Percentiles rank a stretch among this genome's conserved stretches.
Evolutionary conservation across 2,113 vertebrate species (phyloP).

Genomic region (Todiramphus saurophagus): DNA sequence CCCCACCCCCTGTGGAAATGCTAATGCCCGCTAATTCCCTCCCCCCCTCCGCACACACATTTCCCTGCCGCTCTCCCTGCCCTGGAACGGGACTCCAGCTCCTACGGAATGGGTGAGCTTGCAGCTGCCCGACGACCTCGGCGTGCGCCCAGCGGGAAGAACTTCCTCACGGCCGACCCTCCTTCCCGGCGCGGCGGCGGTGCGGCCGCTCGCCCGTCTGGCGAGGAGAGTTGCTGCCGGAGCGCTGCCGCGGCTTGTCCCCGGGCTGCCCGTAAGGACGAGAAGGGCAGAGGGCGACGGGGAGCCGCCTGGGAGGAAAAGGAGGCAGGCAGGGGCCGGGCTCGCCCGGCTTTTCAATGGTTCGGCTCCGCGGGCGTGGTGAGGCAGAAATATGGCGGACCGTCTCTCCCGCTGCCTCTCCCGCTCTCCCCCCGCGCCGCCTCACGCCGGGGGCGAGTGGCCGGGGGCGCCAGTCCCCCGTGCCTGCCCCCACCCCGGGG

Average conservation of each 20-base stretch:
- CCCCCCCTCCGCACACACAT: conserved; percentile 59
- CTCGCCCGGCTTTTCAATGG: conserved; percentile 35
- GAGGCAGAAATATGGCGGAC: conserved; percentile 73
- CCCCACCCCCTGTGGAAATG: conserved; percentile 6
- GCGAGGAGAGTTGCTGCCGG: background rate
- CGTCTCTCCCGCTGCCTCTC: background rate
- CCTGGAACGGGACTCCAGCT: conserved; percentile 19
- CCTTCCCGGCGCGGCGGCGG: background rate
- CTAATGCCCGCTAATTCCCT: conserved; percentile 51
- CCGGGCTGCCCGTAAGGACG: background rate
- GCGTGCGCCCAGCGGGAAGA: background rate
- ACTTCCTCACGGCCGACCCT: background rate
- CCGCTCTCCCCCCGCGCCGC: background rate
- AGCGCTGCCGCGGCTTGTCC: background rate
- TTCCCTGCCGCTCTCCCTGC: conserved; percentile 12
- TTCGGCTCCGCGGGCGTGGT: conserved; percentile 73
- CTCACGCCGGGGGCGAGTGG: background rate
- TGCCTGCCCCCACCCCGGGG: too few species aligned
- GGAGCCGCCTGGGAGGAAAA: background rate
- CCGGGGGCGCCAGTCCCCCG: background rate
- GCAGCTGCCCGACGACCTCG: background rate
- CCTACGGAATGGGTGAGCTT: background rate
- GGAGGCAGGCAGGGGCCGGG: background rate
- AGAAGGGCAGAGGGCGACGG: background rate
- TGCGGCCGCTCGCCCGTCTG: background rate